Evolutionary conservation across 92 coral and sea anemone genomes (phyloP).

Genomic region (Porites lobata): DNA sequence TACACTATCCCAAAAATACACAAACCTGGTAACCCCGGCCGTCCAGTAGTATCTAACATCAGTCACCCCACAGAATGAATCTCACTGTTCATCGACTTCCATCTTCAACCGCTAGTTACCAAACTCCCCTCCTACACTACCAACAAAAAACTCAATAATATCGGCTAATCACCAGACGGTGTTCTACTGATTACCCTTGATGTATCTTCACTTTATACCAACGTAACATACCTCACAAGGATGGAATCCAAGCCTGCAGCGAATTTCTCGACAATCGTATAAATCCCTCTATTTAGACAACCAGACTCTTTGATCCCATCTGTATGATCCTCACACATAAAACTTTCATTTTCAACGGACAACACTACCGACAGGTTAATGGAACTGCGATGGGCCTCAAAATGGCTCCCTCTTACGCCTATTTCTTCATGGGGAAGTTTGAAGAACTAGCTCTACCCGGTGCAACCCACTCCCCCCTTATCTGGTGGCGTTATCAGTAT

Average conservation of each 20-base stretch:
- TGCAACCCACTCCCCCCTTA: neutral
- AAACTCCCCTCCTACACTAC: no score
- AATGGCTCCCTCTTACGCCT: neutral
- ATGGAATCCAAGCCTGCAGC: no score
- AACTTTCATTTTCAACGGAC: no score
- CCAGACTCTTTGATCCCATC: no score
- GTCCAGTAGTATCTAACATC: slow-evolving; percentile 19
- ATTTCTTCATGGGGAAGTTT: neutral
- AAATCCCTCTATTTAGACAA: neutral
- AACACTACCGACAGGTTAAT: no score
- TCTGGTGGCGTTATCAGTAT: neutral
- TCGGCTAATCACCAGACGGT: no score
- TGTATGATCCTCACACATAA: no score
- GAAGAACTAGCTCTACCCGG: neutral
- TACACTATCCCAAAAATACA: slow-evolving; percentile 25
- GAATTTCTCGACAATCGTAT: neutral
- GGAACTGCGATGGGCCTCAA: neutral
- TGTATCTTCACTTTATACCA: no score
- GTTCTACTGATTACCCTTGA: no score
- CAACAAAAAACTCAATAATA: no score
- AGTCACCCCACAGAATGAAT: slow-evolving; percentile 19
- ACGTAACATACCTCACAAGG: no score
- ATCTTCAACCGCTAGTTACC: no score
- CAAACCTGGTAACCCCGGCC: slow-evolving; percentile 24
- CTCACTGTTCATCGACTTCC: neutral